phyloP scores from a whole-genome alignment of 2,797 vertebrate genomes.

The Meriones psammophilus region DNA sequence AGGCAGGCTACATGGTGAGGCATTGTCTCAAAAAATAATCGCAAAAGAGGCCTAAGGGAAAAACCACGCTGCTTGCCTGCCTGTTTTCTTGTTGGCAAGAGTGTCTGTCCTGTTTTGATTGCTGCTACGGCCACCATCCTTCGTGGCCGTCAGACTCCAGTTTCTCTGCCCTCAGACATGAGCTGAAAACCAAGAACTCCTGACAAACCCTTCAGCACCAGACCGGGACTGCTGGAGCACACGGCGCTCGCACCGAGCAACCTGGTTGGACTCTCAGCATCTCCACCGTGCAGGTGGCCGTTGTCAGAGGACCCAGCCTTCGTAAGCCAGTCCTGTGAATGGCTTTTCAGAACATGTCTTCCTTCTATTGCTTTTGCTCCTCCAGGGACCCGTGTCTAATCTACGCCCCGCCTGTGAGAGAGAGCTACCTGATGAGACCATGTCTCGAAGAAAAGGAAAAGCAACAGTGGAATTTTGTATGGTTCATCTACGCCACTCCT shows the following conservation, averaged over 20 bases:
- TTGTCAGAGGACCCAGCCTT: neutral
- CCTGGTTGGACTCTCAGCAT: neutral
- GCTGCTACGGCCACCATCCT: neutral
- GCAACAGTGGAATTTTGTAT: no score
- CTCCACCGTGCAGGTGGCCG: neutral
- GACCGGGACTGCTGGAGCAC: no score
- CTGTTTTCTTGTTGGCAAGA: neutral
- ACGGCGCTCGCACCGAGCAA: neutral
- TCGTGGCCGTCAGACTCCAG: neutral
- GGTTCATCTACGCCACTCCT: no score
- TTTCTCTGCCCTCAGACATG: neutral
- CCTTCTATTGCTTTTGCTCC: neutral
- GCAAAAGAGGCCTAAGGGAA: neutral
- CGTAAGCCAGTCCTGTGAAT: neutral
- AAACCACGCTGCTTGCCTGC: neutral
- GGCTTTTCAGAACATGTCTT: neutral
- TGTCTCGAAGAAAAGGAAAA: no score
- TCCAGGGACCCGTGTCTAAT: neutral
- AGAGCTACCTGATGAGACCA: neutral
- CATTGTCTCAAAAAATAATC: neutral
- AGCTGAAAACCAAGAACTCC: neutral
- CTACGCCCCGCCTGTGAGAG: neutral
- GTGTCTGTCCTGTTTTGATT: neutral
- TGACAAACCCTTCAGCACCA: neutral
- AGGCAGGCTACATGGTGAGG: neutral